A percentile compares a stretch with the other conserved stretches of the same genome.
phyloP scores from a whole-genome alignment of 2,113 vertebrate species.

The Engystomops pustulosus region DNA sequence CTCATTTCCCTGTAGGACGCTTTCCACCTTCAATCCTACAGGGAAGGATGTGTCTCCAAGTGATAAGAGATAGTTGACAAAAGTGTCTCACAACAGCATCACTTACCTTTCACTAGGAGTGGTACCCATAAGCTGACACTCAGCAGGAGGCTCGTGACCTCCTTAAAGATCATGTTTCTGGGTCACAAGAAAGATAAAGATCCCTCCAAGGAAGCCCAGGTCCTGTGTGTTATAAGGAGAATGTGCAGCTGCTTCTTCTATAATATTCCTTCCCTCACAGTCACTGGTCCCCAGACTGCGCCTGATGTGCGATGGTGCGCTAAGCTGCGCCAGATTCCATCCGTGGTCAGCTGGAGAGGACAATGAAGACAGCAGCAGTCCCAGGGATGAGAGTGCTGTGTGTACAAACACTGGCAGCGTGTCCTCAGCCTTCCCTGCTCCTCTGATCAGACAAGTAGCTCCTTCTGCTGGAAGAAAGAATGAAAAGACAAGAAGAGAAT shows the following conservation, averaged over 20 bases:
- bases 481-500: constrained; percentile 42
- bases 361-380: constrained; percentile 8
- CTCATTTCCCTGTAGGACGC: neutral
- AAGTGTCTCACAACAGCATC: neutral
- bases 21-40: neutral
- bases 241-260: neutral
- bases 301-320: neutral
- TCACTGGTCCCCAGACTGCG: constrained; percentile 6
- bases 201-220: neutral
- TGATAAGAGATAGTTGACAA: constrained; percentile 10
- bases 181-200: constrained; percentile 14
- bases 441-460: constrained; percentile 42
- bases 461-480: constrained; percentile 55
- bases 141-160: constrained; percentile 35
- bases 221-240: constrained; percentile 18
- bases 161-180: constrained; percentile 44
- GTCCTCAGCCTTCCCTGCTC: neutral
- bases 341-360: constrained; percentile 6
- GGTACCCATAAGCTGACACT: constrained; percentile 47
- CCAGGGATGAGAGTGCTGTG: constrained; percentile 5
- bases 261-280: neutral
- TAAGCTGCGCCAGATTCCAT: constrained; percentile 9
- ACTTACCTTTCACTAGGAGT: constrained; percentile 52
- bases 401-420: constrained; percentile 39
- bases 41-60: neutral